Conservation (phyloP, 2,888 invertebrate species). For the Agrotis ipsilon region DNA sequence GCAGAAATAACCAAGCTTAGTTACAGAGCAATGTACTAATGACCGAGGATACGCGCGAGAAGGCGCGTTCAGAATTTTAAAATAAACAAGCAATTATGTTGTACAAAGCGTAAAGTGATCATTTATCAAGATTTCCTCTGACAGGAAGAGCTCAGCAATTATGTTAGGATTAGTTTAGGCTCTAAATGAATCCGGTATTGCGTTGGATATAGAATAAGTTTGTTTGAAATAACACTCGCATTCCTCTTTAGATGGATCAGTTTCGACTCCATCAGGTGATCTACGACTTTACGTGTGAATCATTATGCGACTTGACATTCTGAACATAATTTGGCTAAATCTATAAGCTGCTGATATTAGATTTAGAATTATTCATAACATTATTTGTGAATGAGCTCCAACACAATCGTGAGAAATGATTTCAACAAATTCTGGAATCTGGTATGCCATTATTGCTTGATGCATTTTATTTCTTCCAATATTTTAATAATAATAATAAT, state of each 20-base stretch:
- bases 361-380: neutral
- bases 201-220: constrained; percentile 15
- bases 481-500: too few species aligned
- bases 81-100: constrained; percentile 50
- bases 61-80: constrained; percentile 48
- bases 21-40: constrained; percentile 57
- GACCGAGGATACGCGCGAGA: constrained; percentile 30
- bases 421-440: neutral
- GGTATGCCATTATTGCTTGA: constrained; percentile 5
- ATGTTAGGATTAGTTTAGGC: constrained; percentile 37
- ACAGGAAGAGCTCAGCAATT: constrained; percentile 38
- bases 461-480: constrained; percentile 10
- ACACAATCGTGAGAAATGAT: neutral
- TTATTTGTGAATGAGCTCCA: neutral
- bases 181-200: constrained; percentile 14
- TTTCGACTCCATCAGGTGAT: neutral
- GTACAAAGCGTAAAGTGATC: constrained; percentile 41
- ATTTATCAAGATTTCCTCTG: constrained; percentile 51
- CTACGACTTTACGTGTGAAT: neutral
- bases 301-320: neutral
- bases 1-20: constrained; percentile 39
- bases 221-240: constrained; percentile 9
- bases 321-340: neutral
- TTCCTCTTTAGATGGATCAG: constrained; percentile 2
- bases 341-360: neutral